Base-by-base conservation (phyloP, 2,888 invertebrate species). In the Cryptocheilus praepositus region DNA sequence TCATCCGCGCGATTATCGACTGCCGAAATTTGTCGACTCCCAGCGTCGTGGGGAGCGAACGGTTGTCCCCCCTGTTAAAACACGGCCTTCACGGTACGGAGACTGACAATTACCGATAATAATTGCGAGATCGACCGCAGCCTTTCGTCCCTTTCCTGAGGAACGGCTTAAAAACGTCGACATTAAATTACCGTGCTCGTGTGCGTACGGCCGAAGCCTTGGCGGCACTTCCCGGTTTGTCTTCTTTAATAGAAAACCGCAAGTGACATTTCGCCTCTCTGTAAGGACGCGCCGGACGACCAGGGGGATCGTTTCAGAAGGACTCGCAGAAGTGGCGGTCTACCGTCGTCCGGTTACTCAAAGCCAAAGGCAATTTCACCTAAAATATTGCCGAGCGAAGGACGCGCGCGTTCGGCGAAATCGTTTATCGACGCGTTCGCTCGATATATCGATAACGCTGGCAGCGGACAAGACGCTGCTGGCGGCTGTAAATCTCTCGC, bases 21-120 rank as follows among this genome's bases (percentile, higher is more conserved):
- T 13, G 28, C 21, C 25, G n/a, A 71, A 67, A 65, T 59, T 43
- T 25, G 21, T 25, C 28, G 15, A 22, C 16, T 44, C 15, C 53
- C 66, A 66, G 56, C 61, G 55, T 52, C 43, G 61, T 2, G 45
- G 43, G 46, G 7, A 5, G 16, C 60, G 8, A 52, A 43, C 28
- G 43, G 3, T 44, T 43, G 55, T 3, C 28, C 7, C 7, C 4
- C 61, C 57, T 64, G 70, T 71, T 66, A 67, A 72, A 70, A 59
- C 68, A 43, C 65, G 44, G 58, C 46, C 21, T 58, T 45, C 52
- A 28, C 19, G 55, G 45, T 13, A 55, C 43, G 45, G 36, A 62
- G 54, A 19, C 49, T 53, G 49, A 45, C 51, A 61, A 69, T 74
- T 74, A 76, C 56, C 51, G 57, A 66, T 52, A 25, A 66, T 65